Evolutionary conservation across 2,113 vertebrate species (phyloP).

Genomic region (Lophura nycthemera): DNA sequence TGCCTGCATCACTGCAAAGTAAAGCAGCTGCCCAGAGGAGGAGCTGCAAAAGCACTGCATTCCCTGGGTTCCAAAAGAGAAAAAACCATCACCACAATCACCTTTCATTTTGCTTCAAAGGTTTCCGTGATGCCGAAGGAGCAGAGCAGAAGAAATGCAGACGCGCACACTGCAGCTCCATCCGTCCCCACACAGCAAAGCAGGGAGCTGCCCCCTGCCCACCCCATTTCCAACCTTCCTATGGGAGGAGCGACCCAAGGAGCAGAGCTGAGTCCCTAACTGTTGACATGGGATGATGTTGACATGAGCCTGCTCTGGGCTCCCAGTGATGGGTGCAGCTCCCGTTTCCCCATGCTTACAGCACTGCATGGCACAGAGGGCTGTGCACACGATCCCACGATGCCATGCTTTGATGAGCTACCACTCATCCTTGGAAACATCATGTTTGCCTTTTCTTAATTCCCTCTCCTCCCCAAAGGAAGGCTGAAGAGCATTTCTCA

Average conservation of each 20-base stretch:
- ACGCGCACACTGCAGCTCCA: background rate
- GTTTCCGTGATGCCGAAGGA: background rate
- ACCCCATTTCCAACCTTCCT: accelerated
- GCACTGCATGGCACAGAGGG: too few relatives aligned
- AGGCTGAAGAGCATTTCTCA: background rate
- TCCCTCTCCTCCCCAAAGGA: background rate
- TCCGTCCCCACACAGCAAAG: accelerated
- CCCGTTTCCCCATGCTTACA: background rate
- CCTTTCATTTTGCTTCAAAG: background rate
- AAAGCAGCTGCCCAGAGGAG: background rate
- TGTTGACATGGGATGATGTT: accelerated
- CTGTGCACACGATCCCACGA: too few relatives aligned
- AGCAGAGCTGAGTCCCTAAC: background rate
- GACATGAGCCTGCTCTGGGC: background rate
- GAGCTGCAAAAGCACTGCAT: background rate
- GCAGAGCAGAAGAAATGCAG: background rate
- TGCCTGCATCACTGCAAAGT: background rate
- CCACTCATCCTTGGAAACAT: too few relatives aligned
- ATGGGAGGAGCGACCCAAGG: background rate
- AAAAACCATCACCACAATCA: background rate
- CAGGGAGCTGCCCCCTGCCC: background rate
- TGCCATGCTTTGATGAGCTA: too few relatives aligned
- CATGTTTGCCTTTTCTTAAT: background rate
- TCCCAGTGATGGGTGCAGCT: background rate
- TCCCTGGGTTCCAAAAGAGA: background rate